Evolutionary conservation across 2,113 vertebrate species (phyloP), one percentile per base, ranked within the genome.

Genomic region (Chionis minor): DNA sequence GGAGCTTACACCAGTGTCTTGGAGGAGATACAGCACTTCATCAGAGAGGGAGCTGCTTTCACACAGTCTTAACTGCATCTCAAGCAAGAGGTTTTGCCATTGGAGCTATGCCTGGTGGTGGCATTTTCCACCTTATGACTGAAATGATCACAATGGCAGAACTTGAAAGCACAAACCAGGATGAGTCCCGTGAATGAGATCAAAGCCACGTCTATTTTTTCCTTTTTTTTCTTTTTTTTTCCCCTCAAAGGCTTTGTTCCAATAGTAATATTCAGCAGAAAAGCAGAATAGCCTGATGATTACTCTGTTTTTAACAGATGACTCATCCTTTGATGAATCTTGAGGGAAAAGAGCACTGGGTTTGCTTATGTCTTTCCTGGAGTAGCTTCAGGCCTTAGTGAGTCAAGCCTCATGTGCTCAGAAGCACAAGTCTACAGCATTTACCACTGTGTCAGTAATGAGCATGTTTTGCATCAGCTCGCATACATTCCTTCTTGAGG

Each of bases 301-400:
- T 92, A 85, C 78, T 94, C 56, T 96, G 91, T 77, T 97, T 92
- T 95, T 87, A 97, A 96, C 58, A 92, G 73, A 96, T 97, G 95
- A 97, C 54, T 97, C 91, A 95, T 87, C 62, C 51, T 89, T 91
- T 97, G 84, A 97, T 82, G 70, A 92, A 91, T 89, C 84, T 85
- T 77, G 58, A 96, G 84, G 87, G 92, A 95, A 94, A 91, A 95
- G 89, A 95, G 70, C 77, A 85, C 61, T 92, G 72, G 44, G 65
- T 84, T 96, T 94, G 90, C 94, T 95, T 92, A 72, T 84, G 80
- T 80, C 92, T 92, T 91, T 94, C 86, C 86, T 87, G 69, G 70
- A 97, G 95, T 90, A 94, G 88, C 96, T 92, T 96, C 62, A 91
- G 94, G 94, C 91, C 78, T 72, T 30, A 6, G 22, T 95, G 89